Base-by-base conservation (phyloP, 2,888 invertebrate species). In the Eupelmus urozonus region DNA sequence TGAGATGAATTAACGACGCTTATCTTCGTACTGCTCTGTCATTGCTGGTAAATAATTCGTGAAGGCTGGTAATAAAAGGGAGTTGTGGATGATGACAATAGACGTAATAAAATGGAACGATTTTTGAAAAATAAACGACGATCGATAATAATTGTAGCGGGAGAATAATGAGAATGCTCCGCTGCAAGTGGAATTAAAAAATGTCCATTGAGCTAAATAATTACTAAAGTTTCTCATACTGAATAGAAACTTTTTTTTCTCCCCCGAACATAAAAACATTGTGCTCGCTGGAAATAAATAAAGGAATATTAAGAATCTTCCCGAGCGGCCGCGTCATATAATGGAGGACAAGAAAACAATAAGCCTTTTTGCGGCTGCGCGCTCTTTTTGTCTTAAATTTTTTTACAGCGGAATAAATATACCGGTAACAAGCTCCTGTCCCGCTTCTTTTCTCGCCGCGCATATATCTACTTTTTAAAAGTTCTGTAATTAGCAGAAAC, bases 401-500 rank as follows among this genome's bases (percentile, higher is more conserved):
- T 63, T n/a, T 27, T 9, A 45, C 45, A 62, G 42, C 23, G 5
- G 42, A 62, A 4, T 62, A 49, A 29, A 25, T 18, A 49, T 27
- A 65, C 34, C 13, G 49, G 65, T 65, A 49, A 27, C 27, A 65
- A 65, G 49, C 65, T 65, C 49, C 49, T 65, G 65, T 65, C n/a
- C n/a, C 20, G 18, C 20, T 34, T 42, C 42, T 27, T n/a, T 27
- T 57, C 13, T 11, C 0, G 18, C 16, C 11, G n/a, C 18, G n/a
- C n/a, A n/a, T n/a, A n/a, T n/a, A n/a, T 66, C 16, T 42, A 45
- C 25, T 45, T 71, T 42, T 11, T 20, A 34, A 51, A 71, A 71
- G 45, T 71, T 71, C 16, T 4, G 71, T 51, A 71, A 71, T 71
- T 71, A 71, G 71, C n/a, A 25, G 59, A 60, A 71, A 9, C 60